Conservation (phyloP, 2,888 invertebrate genomes). For the Drosophila leonis region DNA sequence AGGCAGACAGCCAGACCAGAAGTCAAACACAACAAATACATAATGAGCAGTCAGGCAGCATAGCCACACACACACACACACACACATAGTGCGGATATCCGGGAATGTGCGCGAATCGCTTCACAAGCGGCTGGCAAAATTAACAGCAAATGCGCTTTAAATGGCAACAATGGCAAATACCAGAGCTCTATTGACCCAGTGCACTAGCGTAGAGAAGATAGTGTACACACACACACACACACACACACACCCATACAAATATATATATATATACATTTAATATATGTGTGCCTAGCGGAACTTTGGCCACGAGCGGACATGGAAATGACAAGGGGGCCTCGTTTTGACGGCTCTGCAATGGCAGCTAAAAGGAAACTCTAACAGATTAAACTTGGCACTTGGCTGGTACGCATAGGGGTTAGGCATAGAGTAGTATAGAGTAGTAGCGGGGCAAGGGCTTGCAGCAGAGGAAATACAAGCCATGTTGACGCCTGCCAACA, state of each 20-base stretch:
- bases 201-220: slow-evolving; percentile 53
- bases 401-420: slow-evolving; percentile 44
- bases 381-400: slow-evolving; percentile 80
- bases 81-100: slow-evolving; percentile 62
- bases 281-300: slow-evolving; percentile 37
- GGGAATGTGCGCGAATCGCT: slow-evolving; percentile 72
- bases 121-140: slow-evolving; percentile 76
- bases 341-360: slow-evolving; percentile 50
- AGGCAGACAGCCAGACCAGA: slow-evolving; percentile 43
- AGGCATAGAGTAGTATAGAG: neutral
- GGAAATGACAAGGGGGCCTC: slow-evolving; percentile 47
- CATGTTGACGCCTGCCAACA: slow-evolving; percentile 60
- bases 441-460: too few relatives aligned
- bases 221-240: neutral
- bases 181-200: slow-evolving; percentile 77
- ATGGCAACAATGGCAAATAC: slow-evolving; percentile 74
- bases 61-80: slow-evolving; percentile 27
- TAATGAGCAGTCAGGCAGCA: slow-evolving; percentile 73
- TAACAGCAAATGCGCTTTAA: slow-evolving; percentile 80
- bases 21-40: slow-evolving; percentile 73
- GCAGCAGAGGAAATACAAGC: slow-evolving; percentile 40
- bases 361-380: slow-evolving; percentile 74
- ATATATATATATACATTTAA: neutral
- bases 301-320: slow-evolving; percentile 56
- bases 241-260: neutral